Evolutionary conservation across 1,140 invertebrate species (phyloP), one percentile per base, ranked within the genome.

Genomic region (Philotrypesis tridentata): DNA sequence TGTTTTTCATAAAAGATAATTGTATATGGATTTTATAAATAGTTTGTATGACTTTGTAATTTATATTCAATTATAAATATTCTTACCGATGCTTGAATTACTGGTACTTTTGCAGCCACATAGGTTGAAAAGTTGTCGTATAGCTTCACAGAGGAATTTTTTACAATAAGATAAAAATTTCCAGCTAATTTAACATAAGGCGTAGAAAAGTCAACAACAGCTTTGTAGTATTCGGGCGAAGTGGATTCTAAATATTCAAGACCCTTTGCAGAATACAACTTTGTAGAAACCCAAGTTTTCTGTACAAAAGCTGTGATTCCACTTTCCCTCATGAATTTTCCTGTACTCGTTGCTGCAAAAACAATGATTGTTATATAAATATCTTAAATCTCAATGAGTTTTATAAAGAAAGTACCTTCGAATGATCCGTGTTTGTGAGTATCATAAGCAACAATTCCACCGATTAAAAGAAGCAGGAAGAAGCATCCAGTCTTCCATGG

Each of bases 191-290:
- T 92, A 4, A 92, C 85, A 85, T 95, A 96, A 0, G 95, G 94
- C 84, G 92, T 91, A 25, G 91, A 90, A 33, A 92, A 87, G 63
- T 93, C 92, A n/a, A 90, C 86, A n/a, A 92, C 91, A 63, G 90
- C 89, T 70, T 92, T 91, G 68, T 94, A 94, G 86, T 95, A 95
- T 23, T 94, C 90, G 1, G 95, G 95, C n/a, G 94, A 93, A 86
- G 93, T 94, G 25, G 93, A 91, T 85, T 96, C 93, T 63, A 95
- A 87, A 92, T 93, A 95, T 81, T 93, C 91, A 80, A 94, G 93
- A 14, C 93, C 93, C 77, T 93, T 91, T 1, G 93, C 92, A 2
- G 92, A 93, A 37, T 93, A 93, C 0, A 92, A 88, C 84, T 94
- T 91, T 1, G 93, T 89, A 40, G 89, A 91, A 74, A 92, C 91